Conservation (phyloP, 2,797 vertebrate species). For the Gymnothorax javanicus region DNA sequence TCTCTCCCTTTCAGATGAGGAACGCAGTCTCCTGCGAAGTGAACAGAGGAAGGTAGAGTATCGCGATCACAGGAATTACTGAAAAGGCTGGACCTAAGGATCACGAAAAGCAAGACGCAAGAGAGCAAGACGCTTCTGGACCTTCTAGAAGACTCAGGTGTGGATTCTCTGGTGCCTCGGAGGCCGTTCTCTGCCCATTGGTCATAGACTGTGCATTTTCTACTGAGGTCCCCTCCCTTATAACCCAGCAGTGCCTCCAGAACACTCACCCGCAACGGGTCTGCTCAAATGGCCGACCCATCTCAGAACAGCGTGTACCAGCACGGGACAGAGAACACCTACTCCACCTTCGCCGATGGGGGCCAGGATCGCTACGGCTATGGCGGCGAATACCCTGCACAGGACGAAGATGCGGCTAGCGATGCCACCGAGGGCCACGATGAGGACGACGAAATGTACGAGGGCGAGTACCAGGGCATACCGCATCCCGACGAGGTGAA, state of each 20-base stretch:
- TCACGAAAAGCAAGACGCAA: not conserved
- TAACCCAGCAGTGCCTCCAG: conserved; percentile 56
- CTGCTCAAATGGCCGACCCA: conserved; percentile 79
- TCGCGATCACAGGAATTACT: conserved; percentile 32
- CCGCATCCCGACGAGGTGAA: conserved; percentile 93
- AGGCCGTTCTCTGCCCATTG: conserved; percentile 28
- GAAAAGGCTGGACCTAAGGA: conserved; percentile 47
- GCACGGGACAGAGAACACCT: conserved; percentile 71
- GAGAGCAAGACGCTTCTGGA: conserved; percentile 14
- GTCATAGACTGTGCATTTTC: conserved; percentile 23
- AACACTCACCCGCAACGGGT: conserved; percentile 40
- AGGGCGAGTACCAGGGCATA: conserved; percentile 96
- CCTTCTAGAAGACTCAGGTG: conserved; percentile 3
- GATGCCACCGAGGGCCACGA: conserved; percentile 94
- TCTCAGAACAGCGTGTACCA: conserved; percentile 81
- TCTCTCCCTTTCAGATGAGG: conserved; percentile 60
- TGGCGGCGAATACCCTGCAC: conserved; percentile 74
- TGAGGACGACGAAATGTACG: conserved; percentile 92
- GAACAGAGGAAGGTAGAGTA: conserved; percentile 51
- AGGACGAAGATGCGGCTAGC: conserved; percentile 90
- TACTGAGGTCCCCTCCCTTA: conserved; percentile 64
- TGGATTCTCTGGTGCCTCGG: conserved; percentile 37
- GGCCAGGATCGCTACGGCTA: conserved; percentile 77
- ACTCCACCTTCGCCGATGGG: conserved; percentile 68
- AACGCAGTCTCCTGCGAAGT: conserved; percentile 55